phyloP scores from a whole-genome alignment of 2,797 vertebrate species.

The Ammospiza maritima region DNA sequence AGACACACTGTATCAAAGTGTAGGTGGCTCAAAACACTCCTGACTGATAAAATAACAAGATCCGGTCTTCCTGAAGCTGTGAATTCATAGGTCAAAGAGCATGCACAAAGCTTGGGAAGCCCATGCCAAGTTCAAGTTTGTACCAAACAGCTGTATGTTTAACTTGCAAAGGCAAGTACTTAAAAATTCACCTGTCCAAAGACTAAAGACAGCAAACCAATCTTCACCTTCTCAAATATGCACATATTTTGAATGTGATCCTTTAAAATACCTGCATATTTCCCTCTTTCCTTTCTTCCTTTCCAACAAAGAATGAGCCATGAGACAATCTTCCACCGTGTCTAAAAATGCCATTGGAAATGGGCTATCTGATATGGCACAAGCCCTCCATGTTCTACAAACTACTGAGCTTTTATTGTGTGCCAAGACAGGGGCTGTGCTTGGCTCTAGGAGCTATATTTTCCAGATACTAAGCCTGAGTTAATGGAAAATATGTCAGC shows the following conservation, averaged over 20 bases:
- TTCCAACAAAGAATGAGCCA: neutral
- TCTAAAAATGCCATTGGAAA: neutral
- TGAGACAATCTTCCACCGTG: neutral
- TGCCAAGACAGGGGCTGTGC: neutral
- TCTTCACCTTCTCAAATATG: neutral
- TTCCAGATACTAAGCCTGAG: neutral
- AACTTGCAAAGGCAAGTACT: neutral
- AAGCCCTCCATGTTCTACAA: neutral
- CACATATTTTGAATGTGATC: neutral
- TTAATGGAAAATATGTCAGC: neutral
- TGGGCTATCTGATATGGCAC: neutral
- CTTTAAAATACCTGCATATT: neutral
- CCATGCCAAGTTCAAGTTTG: neutral
- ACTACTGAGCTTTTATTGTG: neutral
- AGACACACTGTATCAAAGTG: neutral
- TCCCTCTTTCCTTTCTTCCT: neutral
- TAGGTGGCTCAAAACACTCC: neutral
- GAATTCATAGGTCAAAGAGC: neutral
- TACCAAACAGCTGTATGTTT: neutral
- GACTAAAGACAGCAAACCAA: neutral
- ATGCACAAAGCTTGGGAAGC: neutral
- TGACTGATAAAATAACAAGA: fast-evolving
- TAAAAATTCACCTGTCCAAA: neutral
- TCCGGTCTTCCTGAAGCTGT: neutral
- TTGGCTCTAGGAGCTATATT: neutral